Base-by-base conservation (phyloP, 2,797 vertebrate genomes). In the Peromyscus melanophrys region DNA sequence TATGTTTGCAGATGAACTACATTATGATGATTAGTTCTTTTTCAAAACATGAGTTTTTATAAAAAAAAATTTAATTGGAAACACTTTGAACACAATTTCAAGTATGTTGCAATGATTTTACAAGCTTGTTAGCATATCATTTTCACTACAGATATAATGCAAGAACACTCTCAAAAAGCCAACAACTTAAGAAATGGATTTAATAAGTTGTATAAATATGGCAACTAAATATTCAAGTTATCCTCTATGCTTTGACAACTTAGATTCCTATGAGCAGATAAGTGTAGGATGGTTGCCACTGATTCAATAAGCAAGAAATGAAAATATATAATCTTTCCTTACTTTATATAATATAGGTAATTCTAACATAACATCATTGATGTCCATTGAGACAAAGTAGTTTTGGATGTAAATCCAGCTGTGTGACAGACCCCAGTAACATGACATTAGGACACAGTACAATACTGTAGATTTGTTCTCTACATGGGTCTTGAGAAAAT, bases 361-460 rank as follows among this genome's bases (percentile, higher is more conserved):
- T 92, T 84, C 55, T 83, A 29, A 0, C 78, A 14, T 65, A 2
- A 86, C 83, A 0, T 0, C 23, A n/a, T 25, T 40, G 0, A 40
- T n/a, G 2, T 90, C 19, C 88, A 27, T 59, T 37, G 11, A 34
- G 31, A 77, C 29, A 89, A 8, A 63, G 49, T 65, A 71, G 67
- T 27, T 10, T 43, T 10, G 16, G 19, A 1, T 12, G 1, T 6
- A 31, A 34, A 2, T 49, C 5, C 1, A 17, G 3, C 23, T 73
- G 3, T 81, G 65, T 17, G 3, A 52, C 25, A 59, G 34, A 77
- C 76, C 27, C 17, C 13, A 3, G 17, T 40, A 6, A 16, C 10
- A 69, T 13, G 21, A 1, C 0, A 2, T 0, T 1, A 1, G 9
- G 27, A 76, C 19, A 1, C 13, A 52, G 52, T 52, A 4, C 10